Conservation (phyloP, 2,888 invertebrate species). For the Rhopalosiphum nymphaeae region DNA sequence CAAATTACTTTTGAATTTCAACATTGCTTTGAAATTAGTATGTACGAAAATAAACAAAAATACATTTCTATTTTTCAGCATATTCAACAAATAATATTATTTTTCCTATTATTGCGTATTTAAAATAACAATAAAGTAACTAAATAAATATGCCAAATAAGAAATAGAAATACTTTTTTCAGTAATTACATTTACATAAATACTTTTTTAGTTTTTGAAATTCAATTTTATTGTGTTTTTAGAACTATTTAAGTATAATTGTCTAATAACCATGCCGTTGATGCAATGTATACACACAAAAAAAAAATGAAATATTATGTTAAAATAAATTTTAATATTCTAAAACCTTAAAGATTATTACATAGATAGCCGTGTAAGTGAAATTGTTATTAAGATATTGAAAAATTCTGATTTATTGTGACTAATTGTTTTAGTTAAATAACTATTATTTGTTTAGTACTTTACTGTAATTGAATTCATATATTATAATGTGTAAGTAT, state of each 20-base stretch:
- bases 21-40: neutral
- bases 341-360: neutral
- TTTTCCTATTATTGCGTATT: neutral
- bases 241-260: neutral
- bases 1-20: neutral
- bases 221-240: neutral
- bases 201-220: neutral
- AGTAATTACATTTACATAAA: neutral
- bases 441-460: neutral
- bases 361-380: neutral
- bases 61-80: neutral
- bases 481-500: neutral
- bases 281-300: neutral
- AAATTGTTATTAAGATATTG: neutral
- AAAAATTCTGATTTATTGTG: neutral
- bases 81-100: neutral
- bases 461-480: neutral
- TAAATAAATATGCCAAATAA: neutral
- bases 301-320: neutral
- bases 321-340: neutral
- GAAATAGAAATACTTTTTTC: neutral
- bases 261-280: neutral
- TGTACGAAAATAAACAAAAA: neutral
- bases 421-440: neutral
- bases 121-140: neutral